phyloP scores from a whole-genome alignment of 2,888 invertebrate species.

The Lithophane ornitopus region DNA sequence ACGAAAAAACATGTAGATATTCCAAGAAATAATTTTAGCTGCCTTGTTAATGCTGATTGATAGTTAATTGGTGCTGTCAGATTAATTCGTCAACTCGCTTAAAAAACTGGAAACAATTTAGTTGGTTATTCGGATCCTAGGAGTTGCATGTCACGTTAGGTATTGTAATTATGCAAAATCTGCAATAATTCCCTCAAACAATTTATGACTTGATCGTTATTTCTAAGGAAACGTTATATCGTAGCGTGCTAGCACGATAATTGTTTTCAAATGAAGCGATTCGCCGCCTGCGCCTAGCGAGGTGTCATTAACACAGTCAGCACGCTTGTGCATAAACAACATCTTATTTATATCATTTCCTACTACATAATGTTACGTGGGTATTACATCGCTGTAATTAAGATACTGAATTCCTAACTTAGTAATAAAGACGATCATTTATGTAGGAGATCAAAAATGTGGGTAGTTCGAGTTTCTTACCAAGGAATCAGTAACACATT shows the following conservation, averaged over 20 bases:
- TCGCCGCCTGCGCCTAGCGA: conserved; percentile 54
- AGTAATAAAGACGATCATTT: conserved; percentile 21
- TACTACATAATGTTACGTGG: conserved; percentile 53
- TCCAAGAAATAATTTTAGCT: conserved; percentile 26
- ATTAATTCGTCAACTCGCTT: conserved; percentile 13
- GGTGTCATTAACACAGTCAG: conserved; percentile 72
- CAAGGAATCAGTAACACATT: neutral
- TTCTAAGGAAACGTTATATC: conserved; percentile 66
- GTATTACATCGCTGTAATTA: conserved; percentile 48
- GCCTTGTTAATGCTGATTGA: conserved; percentile 30
- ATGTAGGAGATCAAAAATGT: neutral
- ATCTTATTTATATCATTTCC: conserved; percentile 65
- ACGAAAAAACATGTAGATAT: conserved; percentile 16
- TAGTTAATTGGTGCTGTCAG: conserved; percentile 23
- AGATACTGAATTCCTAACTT: conserved; percentile 56
- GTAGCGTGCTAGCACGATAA: conserved; percentile 75
- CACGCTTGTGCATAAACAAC: conserved; percentile 71
- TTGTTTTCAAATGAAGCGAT: conserved; percentile 77
- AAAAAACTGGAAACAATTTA: conserved; percentile 10
- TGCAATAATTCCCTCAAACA: conserved; percentile 22
- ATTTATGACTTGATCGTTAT: conserved; percentile 59
- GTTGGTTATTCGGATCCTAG: conserved; percentile 9
- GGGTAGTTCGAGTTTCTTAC: conserved; percentile 24
- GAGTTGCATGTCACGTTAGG: conserved; percentile 31
- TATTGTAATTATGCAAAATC: conserved; percentile 39